Percentiles rank a stretch among this genome's conserved stretches.
phyloP scores from a whole-genome alignment of 2,797 vertebrate species.

The Centropyge bicolor region DNA sequence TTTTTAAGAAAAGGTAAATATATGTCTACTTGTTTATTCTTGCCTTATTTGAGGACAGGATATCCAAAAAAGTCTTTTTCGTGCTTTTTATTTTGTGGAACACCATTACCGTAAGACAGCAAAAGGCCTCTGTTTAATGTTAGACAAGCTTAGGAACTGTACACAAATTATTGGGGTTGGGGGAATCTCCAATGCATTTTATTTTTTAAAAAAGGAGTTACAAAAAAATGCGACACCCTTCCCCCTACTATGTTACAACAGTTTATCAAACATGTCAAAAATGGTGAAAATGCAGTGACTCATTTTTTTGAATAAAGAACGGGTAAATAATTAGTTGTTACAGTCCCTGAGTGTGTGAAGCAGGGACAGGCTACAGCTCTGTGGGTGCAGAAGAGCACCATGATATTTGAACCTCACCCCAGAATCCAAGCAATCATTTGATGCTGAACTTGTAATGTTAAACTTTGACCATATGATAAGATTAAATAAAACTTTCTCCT shows the following conservation, averaged over 20 bases:
- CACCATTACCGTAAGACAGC: conserved; percentile 33
- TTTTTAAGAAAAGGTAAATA: conserved; percentile 63
- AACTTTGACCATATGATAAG: neutral
- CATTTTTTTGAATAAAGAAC: neutral
- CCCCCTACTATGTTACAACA: neutral
- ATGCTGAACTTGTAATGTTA: neutral
- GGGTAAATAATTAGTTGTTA: neutral
- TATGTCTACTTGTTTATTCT: conserved; percentile 70
- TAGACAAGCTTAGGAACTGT: conserved; percentile 15
- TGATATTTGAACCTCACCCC: neutral
- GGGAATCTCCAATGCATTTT: neutral
- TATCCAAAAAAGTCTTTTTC: conserved; percentile 35
- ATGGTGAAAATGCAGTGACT: neutral
- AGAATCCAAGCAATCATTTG: neutral
- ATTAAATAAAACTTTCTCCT: neutral
- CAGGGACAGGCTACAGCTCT: conserved; percentile 15
- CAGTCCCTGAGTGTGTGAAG: conserved; percentile 7
- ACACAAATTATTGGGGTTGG: neutral
- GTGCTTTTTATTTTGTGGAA: conserved; percentile 40
- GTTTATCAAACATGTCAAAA: neutral
- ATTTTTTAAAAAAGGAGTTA: neutral
- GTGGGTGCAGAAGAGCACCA: neutral
- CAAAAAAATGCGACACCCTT: neutral
- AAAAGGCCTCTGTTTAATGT: conserved; percentile 19
- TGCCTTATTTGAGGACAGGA: conserved; percentile 54